A percentile compares a stretch with the other conserved stretches of the same genome.
Conservation (phyloP, 1,140 invertebrate species). For the Idris sp. region DNA sequence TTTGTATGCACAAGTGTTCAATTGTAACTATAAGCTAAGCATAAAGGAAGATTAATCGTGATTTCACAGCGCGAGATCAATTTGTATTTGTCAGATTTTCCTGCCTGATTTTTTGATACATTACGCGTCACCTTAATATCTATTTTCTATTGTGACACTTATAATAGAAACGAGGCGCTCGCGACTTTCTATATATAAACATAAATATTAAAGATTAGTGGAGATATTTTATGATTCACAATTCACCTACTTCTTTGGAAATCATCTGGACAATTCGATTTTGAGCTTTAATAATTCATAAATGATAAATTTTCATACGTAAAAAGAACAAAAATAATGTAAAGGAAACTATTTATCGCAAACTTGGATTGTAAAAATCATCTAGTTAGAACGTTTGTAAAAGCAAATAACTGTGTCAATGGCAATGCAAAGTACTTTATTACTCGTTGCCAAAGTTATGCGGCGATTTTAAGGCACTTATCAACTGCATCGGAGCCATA, state of each 20-base stretch:
- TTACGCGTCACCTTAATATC: constrained; percentile 40
- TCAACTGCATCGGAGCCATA: constrained; percentile 50
- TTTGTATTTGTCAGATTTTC: constrained; percentile 63
- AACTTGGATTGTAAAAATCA: too few relatives aligned
- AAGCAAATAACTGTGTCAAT: constrained; percentile 46
- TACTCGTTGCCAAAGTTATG: constrained; percentile 43
- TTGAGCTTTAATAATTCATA: too few relatives aligned
- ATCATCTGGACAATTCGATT: neutral
- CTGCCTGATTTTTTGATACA: constrained; percentile 48
- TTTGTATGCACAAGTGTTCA: too few relatives aligned
- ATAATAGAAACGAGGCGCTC: constrained; percentile 38
- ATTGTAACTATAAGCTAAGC: too few relatives aligned
- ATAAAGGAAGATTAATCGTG: constrained; percentile 64
- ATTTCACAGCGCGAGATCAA: constrained; percentile 58
- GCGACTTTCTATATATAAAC: constrained; percentile 48
- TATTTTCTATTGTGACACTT: constrained; percentile 60
- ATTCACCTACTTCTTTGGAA: constrained; percentile 29
- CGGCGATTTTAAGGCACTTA: constrained; percentile 38
- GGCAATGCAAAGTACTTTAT: constrained; percentile 38
- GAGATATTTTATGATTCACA: constrained; percentile 36
- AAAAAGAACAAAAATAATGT: too few relatives aligned
- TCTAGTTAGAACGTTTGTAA: constrained; percentile 7
- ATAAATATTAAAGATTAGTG: constrained; percentile 33
- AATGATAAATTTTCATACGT: too few relatives aligned
- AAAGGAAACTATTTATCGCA: too few relatives aligned